Percentiles rank a stretch among this genome's conserved stretches.
Conservation (phyloP, 2,113 vertebrate genomes). For the Noturus placidus region DNA sequence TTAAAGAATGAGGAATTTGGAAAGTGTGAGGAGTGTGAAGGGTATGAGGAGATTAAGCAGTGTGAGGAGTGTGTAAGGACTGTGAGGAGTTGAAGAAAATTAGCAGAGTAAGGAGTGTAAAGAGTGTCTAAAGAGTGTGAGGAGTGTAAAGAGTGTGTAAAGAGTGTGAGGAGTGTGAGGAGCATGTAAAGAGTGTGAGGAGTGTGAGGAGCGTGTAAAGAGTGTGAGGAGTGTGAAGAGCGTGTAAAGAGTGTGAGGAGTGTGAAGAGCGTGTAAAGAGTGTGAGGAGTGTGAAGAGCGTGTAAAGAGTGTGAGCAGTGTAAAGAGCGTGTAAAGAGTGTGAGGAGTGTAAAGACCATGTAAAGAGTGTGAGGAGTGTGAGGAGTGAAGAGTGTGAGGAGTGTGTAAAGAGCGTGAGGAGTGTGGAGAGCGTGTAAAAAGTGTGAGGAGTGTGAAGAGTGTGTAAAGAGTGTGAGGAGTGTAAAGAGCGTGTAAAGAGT, state of each 20-base stretch:
- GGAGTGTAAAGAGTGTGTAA: too few relatives aligned
- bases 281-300: not conserved
- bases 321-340: too few relatives aligned
- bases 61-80: not conserved
- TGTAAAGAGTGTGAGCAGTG: too few relatives aligned
- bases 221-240: not conserved
- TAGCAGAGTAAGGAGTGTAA: not conserved
- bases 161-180: too few relatives aligned
- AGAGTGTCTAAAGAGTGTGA: not conserved
- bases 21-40: not conserved
- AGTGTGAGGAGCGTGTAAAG: not conserved
- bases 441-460: not conserved
- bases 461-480: not conserved
- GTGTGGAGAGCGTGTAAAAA: too few relatives aligned
- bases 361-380: too few relatives aligned
- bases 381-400: not conserved
- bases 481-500: not conserved
- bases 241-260: not conserved
- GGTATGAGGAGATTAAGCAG: rapidly evolving
- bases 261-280: not conserved
- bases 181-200: too few relatives aligned
- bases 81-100: not conserved
- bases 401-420: not conserved
- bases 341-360: too few relatives aligned
- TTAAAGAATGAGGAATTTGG: not conserved